A percentile compares a stretch with the other conserved stretches of the same genome.
These are phyloP conservation scores for Spodoptera litura DNA, from an alignment of 1,140 invertebrate species.

Conservation along the genomic window DNA sequence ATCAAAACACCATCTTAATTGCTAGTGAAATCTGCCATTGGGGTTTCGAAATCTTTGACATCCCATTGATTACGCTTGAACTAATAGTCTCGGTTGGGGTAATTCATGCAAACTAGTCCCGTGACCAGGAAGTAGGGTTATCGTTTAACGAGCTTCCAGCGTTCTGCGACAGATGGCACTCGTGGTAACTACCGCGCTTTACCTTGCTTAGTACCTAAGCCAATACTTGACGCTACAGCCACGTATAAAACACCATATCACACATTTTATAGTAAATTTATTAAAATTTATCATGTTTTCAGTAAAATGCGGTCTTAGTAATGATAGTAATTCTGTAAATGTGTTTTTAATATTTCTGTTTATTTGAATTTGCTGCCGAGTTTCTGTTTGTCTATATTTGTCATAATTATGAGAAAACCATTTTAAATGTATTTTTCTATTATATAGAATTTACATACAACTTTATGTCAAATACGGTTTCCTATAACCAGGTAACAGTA, in stretches of 20 bases:
- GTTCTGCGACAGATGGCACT: slow-evolving; percentile 66
- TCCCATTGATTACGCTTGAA: slow-evolving; percentile 6
- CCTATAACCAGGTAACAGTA: no score
- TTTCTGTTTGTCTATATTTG: no score
- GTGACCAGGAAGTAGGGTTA: slow-evolving; percentile 51
- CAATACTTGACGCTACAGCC: neutral
- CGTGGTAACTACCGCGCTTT: slow-evolving; percentile 44
- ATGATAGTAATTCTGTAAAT: no score
- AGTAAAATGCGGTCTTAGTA: no score
- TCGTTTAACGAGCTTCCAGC: slow-evolving; percentile 57
- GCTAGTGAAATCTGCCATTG: neutral
- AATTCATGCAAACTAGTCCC: slow-evolving; percentile 29
- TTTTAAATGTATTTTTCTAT: no score
- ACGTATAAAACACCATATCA: neutral
- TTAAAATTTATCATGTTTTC: no score
- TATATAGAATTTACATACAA: no score
- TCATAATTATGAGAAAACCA: no score
- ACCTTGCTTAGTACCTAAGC: neutral
- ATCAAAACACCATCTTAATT: neutral
- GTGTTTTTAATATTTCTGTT: no score
- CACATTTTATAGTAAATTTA: no score
- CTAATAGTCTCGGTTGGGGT: slow-evolving; percentile 25
- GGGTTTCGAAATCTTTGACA: neutral
- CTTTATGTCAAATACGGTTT: no score
- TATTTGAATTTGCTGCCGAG: no score